Conservation (phyloP, 2,797 vertebrate genomes). For the Ammospiza maritima region DNA sequence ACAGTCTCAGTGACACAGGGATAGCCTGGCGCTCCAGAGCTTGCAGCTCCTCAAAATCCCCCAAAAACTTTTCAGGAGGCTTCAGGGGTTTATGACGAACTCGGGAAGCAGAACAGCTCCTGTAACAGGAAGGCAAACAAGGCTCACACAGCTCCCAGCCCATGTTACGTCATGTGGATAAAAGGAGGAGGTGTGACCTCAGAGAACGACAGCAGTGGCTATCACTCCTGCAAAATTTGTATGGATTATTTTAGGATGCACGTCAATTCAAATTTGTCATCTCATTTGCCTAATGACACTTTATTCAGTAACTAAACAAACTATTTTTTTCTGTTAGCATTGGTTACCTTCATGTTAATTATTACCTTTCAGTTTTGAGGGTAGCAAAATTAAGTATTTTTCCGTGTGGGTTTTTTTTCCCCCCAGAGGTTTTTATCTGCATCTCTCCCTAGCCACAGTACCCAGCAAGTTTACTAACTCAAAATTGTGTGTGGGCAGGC, state of each 20-base stretch:
- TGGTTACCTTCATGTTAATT: neutral
- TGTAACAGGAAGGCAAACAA: neutral
- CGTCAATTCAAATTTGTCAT: slow-evolving; percentile 23
- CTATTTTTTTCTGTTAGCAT: neutral
- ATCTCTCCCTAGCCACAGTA: neutral
- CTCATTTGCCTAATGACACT: slow-evolving; percentile 1
- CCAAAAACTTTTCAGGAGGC: neutral
- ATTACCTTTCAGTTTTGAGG: neutral
- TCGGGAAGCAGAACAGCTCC: neutral
- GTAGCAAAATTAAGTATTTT: neutral
- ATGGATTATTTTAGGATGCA: neutral
- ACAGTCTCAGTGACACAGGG: neutral
- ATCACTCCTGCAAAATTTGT: neutral
- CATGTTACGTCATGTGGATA: fast-evolving
- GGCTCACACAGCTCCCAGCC: neutral
- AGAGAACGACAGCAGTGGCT: neutral
- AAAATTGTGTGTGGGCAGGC: neutral
- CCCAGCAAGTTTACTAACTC: neutral
- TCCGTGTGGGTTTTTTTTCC: fast-evolving
- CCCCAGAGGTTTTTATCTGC: neutral
- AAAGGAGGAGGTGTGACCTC: neutral
- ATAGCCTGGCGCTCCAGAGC: neutral
- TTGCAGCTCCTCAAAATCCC: neutral
- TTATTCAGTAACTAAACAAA: neutral
- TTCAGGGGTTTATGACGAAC: neutral